Evolutionary conservation across 1,140 invertebrate species (phyloP), one percentile per base, ranked within the genome.

Genomic region (Pachyrhynchus sulphureomaculatus): DNA sequence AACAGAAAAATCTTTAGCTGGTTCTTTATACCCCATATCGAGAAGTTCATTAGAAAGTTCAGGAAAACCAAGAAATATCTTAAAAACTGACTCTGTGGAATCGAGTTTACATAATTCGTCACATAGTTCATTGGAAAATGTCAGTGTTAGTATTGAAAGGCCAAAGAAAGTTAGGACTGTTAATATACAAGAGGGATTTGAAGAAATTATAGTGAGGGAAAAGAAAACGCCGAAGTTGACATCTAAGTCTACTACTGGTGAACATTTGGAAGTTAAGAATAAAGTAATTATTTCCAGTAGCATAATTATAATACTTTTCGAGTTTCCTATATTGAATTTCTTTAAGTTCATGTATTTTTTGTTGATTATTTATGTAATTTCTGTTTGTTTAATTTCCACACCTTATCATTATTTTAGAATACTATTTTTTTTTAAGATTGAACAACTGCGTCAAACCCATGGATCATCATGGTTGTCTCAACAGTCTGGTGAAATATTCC

Each of bases 401-500:
- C n/a, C n/a, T n/a, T n/a, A n/a, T n/a, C n/a, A n/a, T n/a, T n/a
- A n/a, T n/a, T n/a, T n/a, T n/a, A n/a, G n/a, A n/a, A n/a, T n/a
- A n/a, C n/a, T n/a, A n/a, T n/a, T n/a, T n/a, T n/a, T n/a, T n/a
- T n/a, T n/a, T n/a, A n/a, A 86, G 71, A 82, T 87, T 48, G 76
- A 85, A 49, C 77, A 76, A 15, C 55, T 86, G 8, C 73, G 83
- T 10, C 70, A 82, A 55, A 80, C 80, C 33, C 84, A 80, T 71
- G 84, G 84, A 6, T 79, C 81, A 63, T 78, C 82, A 36, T 87
- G 85, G 85, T 62, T 87, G 10, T 80, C 81, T 34, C 78, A 73
- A 55, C 76, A 81, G 8, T 80, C 78, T 29, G 83, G 82, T 2
- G 75, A 76, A 18, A 75, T 74, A n/a, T 77, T 84, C 18, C 79